Evolutionary conservation across 2,113 vertebrate species (phyloP).

Genomic region (Grus americana): DNA sequence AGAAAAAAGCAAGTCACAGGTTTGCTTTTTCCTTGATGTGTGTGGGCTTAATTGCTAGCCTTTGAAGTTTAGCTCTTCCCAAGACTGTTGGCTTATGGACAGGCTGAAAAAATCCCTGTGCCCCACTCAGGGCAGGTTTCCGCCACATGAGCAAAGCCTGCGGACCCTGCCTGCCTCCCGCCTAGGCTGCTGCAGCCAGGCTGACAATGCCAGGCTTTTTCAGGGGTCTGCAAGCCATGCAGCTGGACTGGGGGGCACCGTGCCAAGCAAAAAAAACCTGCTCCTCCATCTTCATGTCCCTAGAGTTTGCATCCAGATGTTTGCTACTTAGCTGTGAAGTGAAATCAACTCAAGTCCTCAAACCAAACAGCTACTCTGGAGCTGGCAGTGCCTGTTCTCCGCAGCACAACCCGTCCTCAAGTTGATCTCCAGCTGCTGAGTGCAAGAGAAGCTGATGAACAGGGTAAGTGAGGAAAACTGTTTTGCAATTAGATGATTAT

Average conservation of each 20-base stretch:
- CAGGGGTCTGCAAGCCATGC: neutral
- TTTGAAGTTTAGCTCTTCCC: constrained; percentile 26
- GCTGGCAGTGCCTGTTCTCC: neutral
- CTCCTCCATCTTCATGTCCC: neutral
- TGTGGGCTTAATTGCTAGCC: constrained; percentile 29
- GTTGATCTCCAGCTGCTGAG: neutral
- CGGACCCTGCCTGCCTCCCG: neutral
- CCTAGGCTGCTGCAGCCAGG: neutral
- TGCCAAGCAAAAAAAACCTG: neutral
- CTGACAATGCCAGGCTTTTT: neutral
- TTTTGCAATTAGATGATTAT: constrained; percentile 12
- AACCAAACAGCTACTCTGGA: neutral
- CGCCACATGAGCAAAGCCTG: accelerated
- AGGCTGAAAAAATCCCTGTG: neutral
- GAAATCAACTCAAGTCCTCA: neutral
- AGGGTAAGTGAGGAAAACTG: neutral
- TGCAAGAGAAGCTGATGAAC: neutral
- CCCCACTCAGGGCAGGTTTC: neutral
- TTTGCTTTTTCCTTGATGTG: constrained; percentile 16
- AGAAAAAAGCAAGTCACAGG: neutral
- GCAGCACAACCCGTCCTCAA: neutral
- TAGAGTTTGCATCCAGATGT: constrained; percentile 17
- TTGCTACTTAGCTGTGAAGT: neutral
- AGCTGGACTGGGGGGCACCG: neutral
- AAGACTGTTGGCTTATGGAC: neutral